Percentiles rank a stretch among this genome's conserved stretches.
phyloP scores from a whole-genome alignment of 35 echinoderm and acorn worm genomes.

The Ptychodera flava region DNA sequence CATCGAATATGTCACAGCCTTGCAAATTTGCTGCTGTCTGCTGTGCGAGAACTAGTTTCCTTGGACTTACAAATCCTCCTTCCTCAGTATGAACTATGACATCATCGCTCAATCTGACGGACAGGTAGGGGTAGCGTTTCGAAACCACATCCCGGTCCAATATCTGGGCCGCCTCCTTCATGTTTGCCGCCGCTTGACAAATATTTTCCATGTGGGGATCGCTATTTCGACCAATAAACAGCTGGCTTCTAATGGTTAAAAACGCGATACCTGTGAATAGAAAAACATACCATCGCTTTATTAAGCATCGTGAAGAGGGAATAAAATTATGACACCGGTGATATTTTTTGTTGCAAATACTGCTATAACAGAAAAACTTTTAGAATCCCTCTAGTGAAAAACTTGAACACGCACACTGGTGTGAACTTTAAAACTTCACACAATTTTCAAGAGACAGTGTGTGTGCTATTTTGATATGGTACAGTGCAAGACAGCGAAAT shows the following conservation, averaged over 20 bases:
- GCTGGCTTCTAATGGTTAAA: constrained; percentile 37
- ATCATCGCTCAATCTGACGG: not conserved
- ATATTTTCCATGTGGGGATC: not conserved
- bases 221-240: constrained; percentile 20
- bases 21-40: not conserved
- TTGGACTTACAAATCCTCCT: not conserved
- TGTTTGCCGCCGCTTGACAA: constrained; percentile 5
- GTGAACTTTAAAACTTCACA: too few species aligned
- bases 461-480: too few species aligned
- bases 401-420: too few species aligned
- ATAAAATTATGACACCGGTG: too few species aligned
- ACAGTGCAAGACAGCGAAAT: too few species aligned
- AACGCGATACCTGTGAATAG: constrained; percentile 39
- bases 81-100: not conserved
- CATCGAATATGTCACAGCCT: constrained; percentile 3
- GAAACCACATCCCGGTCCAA: not conserved
- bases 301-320: too few species aligned
- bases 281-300: too few species aligned
- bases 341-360: too few species aligned
- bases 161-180: not conserved
- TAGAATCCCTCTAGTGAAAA: too few species aligned
- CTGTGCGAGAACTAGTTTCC: not conserved
- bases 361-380: too few species aligned
- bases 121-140: constrained; percentile 10
- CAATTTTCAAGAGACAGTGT: too few species aligned